Evolutionary conservation across 2,113 vertebrate genomes (phyloP).

Genomic region (Ictalurus furcatus): DNA sequence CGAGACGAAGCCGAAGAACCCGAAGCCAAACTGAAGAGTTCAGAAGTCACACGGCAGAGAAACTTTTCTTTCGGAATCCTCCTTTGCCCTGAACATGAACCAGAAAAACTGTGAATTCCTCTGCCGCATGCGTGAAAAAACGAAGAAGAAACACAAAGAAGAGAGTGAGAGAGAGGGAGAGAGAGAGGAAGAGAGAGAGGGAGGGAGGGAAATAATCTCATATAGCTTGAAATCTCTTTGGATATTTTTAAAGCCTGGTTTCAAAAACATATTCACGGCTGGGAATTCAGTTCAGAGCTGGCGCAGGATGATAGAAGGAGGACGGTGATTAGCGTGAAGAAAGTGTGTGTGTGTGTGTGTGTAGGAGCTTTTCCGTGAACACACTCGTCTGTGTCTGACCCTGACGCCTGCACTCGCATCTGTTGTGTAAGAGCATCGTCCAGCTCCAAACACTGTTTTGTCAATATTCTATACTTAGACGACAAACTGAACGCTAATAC

Average conservation of each 20-base stretch:
- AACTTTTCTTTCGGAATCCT: conserved; percentile 58
- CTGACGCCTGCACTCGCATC: conserved; percentile 52
- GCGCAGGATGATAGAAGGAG: conserved; percentile 45
- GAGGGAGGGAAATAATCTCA: conserved; percentile 65
- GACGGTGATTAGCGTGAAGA: conserved; percentile 56
- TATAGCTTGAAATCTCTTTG: conserved; percentile 70
- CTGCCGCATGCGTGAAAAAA: not conserved
- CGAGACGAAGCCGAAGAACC: conserved; percentile 27
- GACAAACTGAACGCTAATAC: not conserved
- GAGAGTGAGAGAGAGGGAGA: conserved; percentile 23
- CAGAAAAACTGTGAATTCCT: conserved; percentile 43
- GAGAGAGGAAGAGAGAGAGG: conserved; percentile 27
- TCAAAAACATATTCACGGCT: conserved; percentile 67
- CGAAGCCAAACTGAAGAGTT: conserved; percentile 52
- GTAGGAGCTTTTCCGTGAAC: not conserved
- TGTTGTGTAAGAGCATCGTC: conserved; percentile 33
- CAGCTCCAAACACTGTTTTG: not conserved
- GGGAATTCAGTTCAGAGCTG: conserved; percentile 50
- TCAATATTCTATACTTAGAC: not conserved
- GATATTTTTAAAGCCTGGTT: conserved; percentile 63
- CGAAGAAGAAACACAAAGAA: not conserved
- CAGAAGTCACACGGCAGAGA: conserved; percentile 57
- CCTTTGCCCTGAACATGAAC: conserved; percentile 69
- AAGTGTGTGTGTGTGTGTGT: not conserved
- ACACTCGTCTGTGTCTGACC: conserved; percentile 25